Evolutionary conservation across 2,113 vertebrate species (phyloP).

Genomic region (Marcusenius ussheri): DNA sequence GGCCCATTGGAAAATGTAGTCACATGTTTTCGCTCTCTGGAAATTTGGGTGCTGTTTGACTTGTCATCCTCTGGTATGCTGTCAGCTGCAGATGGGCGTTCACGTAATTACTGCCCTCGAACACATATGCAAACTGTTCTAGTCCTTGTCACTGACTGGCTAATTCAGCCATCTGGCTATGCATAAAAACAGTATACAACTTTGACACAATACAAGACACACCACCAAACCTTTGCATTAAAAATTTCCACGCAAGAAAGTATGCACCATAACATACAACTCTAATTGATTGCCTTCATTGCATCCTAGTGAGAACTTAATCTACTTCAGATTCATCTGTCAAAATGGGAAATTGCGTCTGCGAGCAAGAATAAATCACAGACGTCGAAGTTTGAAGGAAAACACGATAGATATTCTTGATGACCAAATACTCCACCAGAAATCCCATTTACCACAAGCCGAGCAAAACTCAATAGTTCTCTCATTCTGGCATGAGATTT

Average conservation of each 20-base stretch:
- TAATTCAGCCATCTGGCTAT: background rate
- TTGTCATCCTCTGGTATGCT: background rate
- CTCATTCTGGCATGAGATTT: background rate
- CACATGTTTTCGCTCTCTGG: background rate
- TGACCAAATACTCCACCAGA: background rate
- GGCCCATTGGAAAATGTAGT: background rate
- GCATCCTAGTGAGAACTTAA: background rate
- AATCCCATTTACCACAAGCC: background rate
- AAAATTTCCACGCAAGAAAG: background rate
- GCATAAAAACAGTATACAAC: background rate
- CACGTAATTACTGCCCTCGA: background rate
- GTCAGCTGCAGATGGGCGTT: background rate
- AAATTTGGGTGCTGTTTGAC: background rate
- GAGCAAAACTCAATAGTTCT: background rate
- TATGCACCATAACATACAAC: background rate
- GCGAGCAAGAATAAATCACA: background rate
- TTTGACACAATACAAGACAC: background rate
- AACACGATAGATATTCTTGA: background rate
- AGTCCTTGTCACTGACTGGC: background rate
- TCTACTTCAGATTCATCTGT: constrained; percentile 2
- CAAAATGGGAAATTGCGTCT: background rate
- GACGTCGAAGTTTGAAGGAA: background rate
- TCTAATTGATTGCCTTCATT: background rate
- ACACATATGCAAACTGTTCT: background rate
- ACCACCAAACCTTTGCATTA: background rate